Conservation (phyloP, 2,113 vertebrate genomes). For the Oreochromis spilurus region DNA sequence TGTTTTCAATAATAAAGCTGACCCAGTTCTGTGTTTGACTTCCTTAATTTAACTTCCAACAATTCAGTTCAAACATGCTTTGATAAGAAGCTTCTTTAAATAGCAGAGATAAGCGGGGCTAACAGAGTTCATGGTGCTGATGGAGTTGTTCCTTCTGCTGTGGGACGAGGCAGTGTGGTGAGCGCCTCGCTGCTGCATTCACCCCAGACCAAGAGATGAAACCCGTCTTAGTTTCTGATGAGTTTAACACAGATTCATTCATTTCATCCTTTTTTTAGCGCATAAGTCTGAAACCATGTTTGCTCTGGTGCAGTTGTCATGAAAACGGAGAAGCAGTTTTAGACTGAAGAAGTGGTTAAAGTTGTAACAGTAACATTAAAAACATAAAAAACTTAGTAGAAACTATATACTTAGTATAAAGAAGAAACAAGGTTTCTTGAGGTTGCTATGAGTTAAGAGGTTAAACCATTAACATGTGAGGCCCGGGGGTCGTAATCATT, state of each 20-base stretch:
- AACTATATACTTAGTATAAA: too few relatives aligned
- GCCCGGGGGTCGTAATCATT: neutral
- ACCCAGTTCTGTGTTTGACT: neutral
- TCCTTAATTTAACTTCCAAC: neutral
- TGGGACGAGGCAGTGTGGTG: neutral
- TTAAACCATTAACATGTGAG: neutral
- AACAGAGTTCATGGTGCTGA: neutral
- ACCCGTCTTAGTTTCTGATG: neutral
- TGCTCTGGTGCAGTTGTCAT: neutral
- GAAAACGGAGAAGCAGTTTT: neutral
- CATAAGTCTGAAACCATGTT: accelerated
- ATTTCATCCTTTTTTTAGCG: neutral
- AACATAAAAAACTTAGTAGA: too few relatives aligned
- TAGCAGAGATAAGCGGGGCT: neutral
- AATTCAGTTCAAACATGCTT: neutral
- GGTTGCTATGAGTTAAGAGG: accelerated
- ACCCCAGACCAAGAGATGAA: neutral
- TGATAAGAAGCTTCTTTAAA: neutral
- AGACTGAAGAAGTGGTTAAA: neutral
- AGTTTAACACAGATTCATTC: neutral
- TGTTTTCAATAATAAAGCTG: neutral
- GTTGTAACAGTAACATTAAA: neutral
- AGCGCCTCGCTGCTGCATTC: neutral
- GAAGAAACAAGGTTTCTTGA: neutral
- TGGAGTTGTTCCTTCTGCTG: neutral